A percentile compares a stretch with the other conserved stretches of the same genome.
These are phyloP conservation scores for Vidua macroura DNA, from an alignment of 2,113 vertebrate species.

Conservation along the genomic window DNA sequence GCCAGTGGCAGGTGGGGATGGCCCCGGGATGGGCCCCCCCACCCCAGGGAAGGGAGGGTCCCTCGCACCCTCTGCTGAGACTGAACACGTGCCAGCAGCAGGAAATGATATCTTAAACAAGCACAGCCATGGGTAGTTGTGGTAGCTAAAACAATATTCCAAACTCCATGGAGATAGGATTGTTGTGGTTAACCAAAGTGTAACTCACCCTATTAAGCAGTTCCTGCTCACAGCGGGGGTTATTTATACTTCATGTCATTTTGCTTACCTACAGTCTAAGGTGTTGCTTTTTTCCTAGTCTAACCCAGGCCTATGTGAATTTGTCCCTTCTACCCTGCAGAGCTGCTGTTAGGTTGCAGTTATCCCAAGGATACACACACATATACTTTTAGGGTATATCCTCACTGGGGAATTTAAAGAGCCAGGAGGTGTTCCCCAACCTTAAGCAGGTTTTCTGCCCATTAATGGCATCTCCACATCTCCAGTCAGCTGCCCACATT, in stretches of 20 bases:
- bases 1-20: background rate
- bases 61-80: background rate
- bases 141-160: background rate
- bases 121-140: background rate
- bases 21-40: accelerated
- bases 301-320: background rate
- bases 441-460: background rate
- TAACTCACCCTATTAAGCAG: background rate
- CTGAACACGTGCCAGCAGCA: background rate
- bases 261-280: background rate
- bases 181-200: background rate
- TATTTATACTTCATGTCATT: background rate
- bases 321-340: background rate
- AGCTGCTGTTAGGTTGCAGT: background rate
- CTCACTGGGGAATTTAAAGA: background rate
- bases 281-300: background rate
- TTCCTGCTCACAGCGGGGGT: background rate
- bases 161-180: background rate
- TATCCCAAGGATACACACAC: background rate
- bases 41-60: background rate
- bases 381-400: background rate
- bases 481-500: background rate
- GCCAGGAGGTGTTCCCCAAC: background rate
- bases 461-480: background rate
- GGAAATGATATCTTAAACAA: background rate